Conservation (phyloP, 2,797 vertebrate genomes). For the Brachyalestes nurse region DNA sequence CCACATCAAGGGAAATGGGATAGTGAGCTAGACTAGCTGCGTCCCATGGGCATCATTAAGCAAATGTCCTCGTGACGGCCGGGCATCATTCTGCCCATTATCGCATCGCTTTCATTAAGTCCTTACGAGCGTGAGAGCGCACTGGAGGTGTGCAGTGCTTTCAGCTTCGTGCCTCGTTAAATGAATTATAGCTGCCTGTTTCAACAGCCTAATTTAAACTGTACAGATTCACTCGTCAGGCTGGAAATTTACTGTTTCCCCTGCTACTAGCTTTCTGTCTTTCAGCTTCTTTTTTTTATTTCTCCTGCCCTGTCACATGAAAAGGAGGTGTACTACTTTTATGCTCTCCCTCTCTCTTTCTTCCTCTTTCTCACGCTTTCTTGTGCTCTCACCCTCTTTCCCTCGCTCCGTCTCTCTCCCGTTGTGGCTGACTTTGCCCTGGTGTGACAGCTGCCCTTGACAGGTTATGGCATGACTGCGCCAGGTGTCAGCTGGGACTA, state of each 20-base stretch:
- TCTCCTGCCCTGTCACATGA: constrained; percentile 40
- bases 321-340: constrained; percentile 7
- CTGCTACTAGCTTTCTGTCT: not conserved
- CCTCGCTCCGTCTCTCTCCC: not conserved
- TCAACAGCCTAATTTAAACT: constrained; percentile 44
- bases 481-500: constrained; percentile 65
- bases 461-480: constrained; percentile 65
- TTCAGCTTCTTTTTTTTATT: constrained; percentile 30
- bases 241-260: constrained; percentile 33
- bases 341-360: not conserved
- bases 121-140: constrained; percentile 42
- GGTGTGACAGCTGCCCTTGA: constrained; percentile 65
- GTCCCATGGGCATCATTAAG: constrained; percentile 48
- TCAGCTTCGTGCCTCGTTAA: constrained; percentile 37
- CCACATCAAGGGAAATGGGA: constrained; percentile 24
- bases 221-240: constrained; percentile 34
- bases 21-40: constrained; percentile 24
- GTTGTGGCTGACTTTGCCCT: constrained; percentile 59
- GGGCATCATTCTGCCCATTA: constrained; percentile 47
- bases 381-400: not conserved
- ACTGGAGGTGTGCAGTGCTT: constrained; percentile 37
- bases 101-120: constrained; percentile 52
- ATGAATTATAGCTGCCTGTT: constrained; percentile 50
- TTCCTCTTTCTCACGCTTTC: not conserved
- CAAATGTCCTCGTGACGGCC: constrained; percentile 25